phyloP scores from a whole-genome alignment of 2,113 vertebrate species.

The Hemichromis elongatus region DNA sequence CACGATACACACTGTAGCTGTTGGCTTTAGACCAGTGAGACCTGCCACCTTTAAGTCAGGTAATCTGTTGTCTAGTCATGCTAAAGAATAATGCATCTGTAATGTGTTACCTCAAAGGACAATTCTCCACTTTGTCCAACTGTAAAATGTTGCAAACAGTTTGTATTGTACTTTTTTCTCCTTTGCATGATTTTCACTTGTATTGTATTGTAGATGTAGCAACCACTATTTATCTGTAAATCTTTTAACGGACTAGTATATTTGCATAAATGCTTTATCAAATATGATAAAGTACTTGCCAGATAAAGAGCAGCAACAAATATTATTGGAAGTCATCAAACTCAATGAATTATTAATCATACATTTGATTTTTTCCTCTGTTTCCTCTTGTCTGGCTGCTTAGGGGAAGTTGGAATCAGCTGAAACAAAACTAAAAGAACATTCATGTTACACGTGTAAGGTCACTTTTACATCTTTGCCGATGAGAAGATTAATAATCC shows the following conservation, averaged over 20 bases:
- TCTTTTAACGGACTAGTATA: conserved; percentile 57
- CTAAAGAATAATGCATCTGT: not conserved
- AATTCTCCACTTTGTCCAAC: not conserved
- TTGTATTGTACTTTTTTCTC: too few relatives aligned
- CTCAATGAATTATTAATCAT: not conserved
- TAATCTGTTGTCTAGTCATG: not conserved
- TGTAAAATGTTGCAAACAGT: too few relatives aligned
- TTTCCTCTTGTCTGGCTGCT: not conserved
- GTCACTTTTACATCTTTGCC: not conserved
- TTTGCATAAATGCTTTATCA: conserved; percentile 26
- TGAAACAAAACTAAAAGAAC: not conserved
- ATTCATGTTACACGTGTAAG: not conserved
- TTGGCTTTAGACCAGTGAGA: not conserved
- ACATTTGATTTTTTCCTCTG: not conserved
- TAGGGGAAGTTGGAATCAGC: not conserved
- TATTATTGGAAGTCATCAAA: conserved; percentile 11
- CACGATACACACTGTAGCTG: not conserved
- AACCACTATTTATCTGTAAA: conserved; percentile 46
- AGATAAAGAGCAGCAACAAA: conserved; percentile 30
- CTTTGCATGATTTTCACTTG: not conserved
- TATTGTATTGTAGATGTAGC: not conserved
- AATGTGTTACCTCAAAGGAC: not conserved
- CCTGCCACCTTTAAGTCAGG: not conserved
- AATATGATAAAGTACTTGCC: conserved; percentile 10
- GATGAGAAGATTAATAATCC: not conserved